Evolutionary conservation across 1,140 invertebrate genomes (phyloP), one percentile per base, ranked within the genome.

Genomic region (Oedothorax gibbosus): DNA sequence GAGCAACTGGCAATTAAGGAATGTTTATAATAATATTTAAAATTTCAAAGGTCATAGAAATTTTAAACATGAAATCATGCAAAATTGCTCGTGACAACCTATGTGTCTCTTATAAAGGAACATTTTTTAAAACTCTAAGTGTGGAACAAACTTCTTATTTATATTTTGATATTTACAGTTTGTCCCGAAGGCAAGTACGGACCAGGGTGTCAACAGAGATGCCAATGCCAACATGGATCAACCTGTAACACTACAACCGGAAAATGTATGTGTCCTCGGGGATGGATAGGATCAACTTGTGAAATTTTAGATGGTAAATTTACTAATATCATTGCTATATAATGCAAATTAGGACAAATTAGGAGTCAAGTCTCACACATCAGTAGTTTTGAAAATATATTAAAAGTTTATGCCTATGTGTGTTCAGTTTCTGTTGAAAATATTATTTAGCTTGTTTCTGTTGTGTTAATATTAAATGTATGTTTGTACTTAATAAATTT

Each of bases 201-300:
- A 0, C 89, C 91, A 12, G 92, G 94, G 77, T 99, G 97, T 88
- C 93, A 94, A 84, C 93, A 93, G 51, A 92, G 95, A 60, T 99
- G 98, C 89, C 92, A 93, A 7, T 99, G 98, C 91, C 96, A 98
- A 89, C 99, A 99, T 90, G 93, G 93, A 60, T 97, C 96, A 21
- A 92, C 91, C 14, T 99, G 98, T 90, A 93, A 95, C 89, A 93
- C 94, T 15, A 91, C 92, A 53, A 94, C 91, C 49, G 96, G 97
- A 1, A 90, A 92, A 87, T 98, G 96, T 89, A 54, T 50, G 20
- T 86, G 85, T 56, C 35, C 64, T 51, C 21, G 72, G 21, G 85
- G 85, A 35, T 86, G 73, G 76, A 73, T 80, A 6, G 85, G 85
- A 69, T 60, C 72, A 54, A 80, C 64, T 15, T 86, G 85, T 57